phyloP scores from a whole-genome alignment of 2,888 invertebrate species.

The Digitonthophagus gazella region DNA sequence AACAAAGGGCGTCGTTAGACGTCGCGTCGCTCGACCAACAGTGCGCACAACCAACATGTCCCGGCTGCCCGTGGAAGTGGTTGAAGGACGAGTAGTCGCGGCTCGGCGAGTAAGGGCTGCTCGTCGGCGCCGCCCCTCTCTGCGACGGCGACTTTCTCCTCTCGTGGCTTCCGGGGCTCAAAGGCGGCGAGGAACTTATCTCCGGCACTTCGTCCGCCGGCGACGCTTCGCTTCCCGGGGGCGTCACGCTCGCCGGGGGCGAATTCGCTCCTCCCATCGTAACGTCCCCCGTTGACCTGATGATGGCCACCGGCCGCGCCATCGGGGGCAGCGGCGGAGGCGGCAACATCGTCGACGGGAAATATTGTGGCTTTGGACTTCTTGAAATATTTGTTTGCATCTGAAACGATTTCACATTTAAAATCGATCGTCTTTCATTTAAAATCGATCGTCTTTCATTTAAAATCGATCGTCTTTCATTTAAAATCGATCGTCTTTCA shows the following conservation, averaged over 20 bases:
- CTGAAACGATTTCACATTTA: conserved; percentile 45
- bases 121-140: conserved; percentile 46
- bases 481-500: too few relatives aligned
- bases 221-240: conserved; percentile 53
- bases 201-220: conserved; percentile 46
- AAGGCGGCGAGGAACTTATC: conserved; percentile 50
- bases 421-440: not conserved
- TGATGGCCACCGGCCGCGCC: conserved; percentile 95
- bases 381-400: conserved; percentile 58
- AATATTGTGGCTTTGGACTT: conserved; percentile 79
- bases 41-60: conserved; percentile 64
- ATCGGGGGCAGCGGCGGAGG: conserved; percentile 94
- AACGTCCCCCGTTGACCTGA: conserved; percentile 75
- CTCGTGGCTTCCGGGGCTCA: conserved; percentile 49
- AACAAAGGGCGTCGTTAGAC: conserved; percentile 33
- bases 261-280: conserved; percentile 61
- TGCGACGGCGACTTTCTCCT: conserved; percentile 48
- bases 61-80: conserved; percentile 90
- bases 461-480: too few relatives aligned
- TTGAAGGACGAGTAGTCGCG: conserved; percentile 66
- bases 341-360: conserved; percentile 89
- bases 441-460: too few relatives aligned
- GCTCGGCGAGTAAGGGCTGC: conserved; percentile 41
- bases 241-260: conserved; percentile 62
- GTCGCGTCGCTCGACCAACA: conserved; percentile 38